Conservation (phyloP, 2,113 vertebrate species). For the Todiramphus saurophagus region DNA sequence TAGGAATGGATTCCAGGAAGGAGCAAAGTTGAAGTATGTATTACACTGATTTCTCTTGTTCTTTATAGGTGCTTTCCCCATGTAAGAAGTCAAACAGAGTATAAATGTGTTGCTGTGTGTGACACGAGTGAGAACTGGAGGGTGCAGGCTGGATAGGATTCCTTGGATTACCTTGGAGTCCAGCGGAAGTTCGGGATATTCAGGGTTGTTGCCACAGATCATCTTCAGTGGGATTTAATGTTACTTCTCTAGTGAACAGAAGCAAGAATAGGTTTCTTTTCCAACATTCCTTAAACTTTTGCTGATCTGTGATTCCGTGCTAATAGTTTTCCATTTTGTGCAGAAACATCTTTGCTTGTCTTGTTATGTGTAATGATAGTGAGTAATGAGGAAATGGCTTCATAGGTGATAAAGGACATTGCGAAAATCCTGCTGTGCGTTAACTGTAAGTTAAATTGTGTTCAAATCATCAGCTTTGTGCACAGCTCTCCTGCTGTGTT, state of each 20-base stretch:
- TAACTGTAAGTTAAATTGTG: conserved; percentile 43
- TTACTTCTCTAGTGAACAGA: not conserved
- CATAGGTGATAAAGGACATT: conserved; percentile 41
- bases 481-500: conserved; percentile 8
- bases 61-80: not conserved
- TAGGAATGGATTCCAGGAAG: not conserved
- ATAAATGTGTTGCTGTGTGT: not conserved
- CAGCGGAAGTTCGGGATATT: not conserved
- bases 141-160: not conserved
- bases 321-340: conserved; percentile 32
- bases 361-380: conserved; percentile 5
- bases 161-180: not conserved
- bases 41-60: not conserved
- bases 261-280: not conserved
- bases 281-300: not conserved
- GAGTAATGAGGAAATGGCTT: conserved; percentile 40
- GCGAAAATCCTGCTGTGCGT: conserved; percentile 29
- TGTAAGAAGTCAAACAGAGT: not conserved
- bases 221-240: not conserved
- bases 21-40: not conserved
- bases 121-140: not conserved
- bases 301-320: not conserved
- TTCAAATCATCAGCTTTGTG: conserved; percentile 21
- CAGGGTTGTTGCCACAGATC: not conserved
- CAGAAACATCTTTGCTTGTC: conserved; percentile 36